Percentiles rank a stretch among this genome's conserved stretches.
Evolutionary conservation across 2,888 invertebrate species (phyloP).

Genomic region (Zygogramma bicolorata): DNA sequence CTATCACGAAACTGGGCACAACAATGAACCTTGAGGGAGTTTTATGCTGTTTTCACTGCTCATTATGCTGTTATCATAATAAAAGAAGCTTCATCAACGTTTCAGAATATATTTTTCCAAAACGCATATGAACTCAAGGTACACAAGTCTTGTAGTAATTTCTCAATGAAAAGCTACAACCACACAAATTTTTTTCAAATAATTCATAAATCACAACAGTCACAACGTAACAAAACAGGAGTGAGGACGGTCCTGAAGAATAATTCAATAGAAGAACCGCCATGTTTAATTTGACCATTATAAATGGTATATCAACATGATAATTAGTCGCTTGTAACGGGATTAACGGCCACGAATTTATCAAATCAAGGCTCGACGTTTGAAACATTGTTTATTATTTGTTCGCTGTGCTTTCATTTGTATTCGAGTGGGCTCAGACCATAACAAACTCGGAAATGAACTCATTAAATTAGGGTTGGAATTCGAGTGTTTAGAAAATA

Average conservation of each 20-base stretch:
- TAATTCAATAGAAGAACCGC: slow-evolving; percentile 10
- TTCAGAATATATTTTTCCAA: too few relatives aligned
- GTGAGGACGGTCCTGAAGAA: not conserved
- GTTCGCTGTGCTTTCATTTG: not conserved
- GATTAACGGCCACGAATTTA: slow-evolving; percentile 32
- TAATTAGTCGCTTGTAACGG: slow-evolving; percentile 36
- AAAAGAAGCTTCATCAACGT: too few relatives aligned
- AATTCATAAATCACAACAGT: too few relatives aligned
- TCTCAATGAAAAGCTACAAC: too few relatives aligned
- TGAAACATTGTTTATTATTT: slow-evolving; percentile 32
- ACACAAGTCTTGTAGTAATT: too few relatives aligned
- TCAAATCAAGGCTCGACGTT: slow-evolving; percentile 30
- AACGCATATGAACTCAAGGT: too few relatives aligned
- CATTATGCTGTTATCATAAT: too few relatives aligned
- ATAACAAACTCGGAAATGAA: not conserved
- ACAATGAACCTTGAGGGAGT: too few relatives aligned
- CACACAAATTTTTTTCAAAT: too few relatives aligned
- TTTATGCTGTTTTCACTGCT: too few relatives aligned
- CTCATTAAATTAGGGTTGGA: not conserved
- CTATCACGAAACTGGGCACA: too few relatives aligned
- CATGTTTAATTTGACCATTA: slow-evolving; percentile 41
- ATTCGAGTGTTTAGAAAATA: not conserved
- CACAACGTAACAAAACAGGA: too few relatives aligned
- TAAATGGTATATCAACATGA: slow-evolving; percentile 30
- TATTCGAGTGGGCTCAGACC: not conserved